phyloP scores from a whole-genome alignment of 2,797 vertebrate genomes.

The Clamator glandarius region DNA sequence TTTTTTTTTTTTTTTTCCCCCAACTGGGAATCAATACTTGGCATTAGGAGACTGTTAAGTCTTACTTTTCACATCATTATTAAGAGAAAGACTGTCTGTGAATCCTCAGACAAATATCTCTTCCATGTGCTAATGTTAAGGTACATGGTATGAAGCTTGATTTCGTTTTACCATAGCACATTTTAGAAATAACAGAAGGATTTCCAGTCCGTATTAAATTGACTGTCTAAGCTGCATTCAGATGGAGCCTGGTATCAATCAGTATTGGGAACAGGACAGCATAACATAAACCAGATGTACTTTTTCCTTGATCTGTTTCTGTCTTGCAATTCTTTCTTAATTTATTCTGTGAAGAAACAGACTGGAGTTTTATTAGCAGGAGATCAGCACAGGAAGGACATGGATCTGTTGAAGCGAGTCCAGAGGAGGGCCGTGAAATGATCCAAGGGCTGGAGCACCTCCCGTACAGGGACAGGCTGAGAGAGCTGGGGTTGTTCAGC shows the following conservation, averaged over 20 bases:
- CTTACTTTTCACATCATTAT: not conserved
- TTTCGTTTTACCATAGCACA: not conserved
- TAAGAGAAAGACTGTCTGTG: not conserved
- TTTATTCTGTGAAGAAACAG: not conserved
- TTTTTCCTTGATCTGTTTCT: not conserved
- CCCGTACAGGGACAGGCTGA: too few species aligned
- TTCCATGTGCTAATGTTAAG: not conserved
- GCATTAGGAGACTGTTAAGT: not conserved
- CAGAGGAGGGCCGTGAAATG: too few species aligned
- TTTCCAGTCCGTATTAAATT: not conserved
- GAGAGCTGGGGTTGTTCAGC: too few species aligned
- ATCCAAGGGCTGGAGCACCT: too few species aligned
- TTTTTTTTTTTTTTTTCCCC: not conserved
- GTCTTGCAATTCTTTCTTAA: not conserved
- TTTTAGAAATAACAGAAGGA: not conserved
- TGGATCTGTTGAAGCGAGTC: too few species aligned
- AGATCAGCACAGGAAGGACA: not conserved
- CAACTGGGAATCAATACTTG: not conserved
- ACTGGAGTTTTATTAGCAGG: not conserved
- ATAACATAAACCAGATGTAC: not conserved
- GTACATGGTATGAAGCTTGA: not conserved
- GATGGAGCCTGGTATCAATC: not conserved
- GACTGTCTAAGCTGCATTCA: not conserved
- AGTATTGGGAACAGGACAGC: not conserved
- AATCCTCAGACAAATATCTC: not conserved